These are phyloP conservation scores for Popillia japonica DNA, from an alignment of 1,140 invertebrate species.

Conservation along the genomic window DNA sequence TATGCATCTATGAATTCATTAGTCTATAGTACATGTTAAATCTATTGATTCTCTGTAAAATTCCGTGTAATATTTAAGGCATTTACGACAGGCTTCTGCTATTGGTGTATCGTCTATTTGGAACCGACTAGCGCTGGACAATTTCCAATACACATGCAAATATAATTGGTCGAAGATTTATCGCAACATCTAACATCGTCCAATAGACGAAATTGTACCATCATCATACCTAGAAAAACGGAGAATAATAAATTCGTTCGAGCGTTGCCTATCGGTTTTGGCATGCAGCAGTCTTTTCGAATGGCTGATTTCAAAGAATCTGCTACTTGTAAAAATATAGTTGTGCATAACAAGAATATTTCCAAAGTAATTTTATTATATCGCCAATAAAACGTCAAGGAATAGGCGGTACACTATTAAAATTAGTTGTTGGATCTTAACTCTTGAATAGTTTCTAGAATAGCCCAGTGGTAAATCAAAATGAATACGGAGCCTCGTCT, in stretches of 20 bases:
- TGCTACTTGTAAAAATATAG: not conserved
- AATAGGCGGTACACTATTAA: constrained; percentile 25
- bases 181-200: not conserved
- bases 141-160: constrained; percentile 15
- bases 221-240: constrained; percentile 5
- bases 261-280: constrained; percentile 8
- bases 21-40: too few relatives aligned
- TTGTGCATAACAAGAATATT: not conserved
- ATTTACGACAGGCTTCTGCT: not conserved
- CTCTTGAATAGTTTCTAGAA: not conserved
- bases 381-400: not conserved
- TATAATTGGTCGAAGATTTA: constrained; percentile 28
- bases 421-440: constrained; percentile 11
- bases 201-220: constrained; percentile 8
- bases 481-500: not conserved
- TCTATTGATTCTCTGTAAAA: too few relatives aligned
- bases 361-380: not conserved
- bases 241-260: not conserved
- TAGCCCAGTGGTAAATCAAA: not conserved
- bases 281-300: not conserved
- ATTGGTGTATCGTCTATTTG: not conserved
- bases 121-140: not conserved
- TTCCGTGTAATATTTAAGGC: too few relatives aligned
- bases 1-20: too few relatives aligned
- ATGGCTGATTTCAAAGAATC: not conserved